Base-by-base conservation (phyloP, 2,888 invertebrate species). In the Eilema depressum region DNA sequence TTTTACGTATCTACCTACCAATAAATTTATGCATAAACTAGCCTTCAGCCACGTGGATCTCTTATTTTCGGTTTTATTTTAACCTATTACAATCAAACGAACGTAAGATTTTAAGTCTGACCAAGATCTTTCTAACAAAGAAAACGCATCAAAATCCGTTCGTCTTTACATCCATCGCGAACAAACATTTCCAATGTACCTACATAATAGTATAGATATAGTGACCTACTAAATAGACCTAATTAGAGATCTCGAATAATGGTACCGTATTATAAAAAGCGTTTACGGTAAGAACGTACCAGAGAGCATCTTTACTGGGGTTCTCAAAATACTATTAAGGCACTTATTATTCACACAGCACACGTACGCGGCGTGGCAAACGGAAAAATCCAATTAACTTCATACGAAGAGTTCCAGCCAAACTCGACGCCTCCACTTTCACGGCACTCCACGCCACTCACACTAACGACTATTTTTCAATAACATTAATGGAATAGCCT, bases 321-420 rank as follows among this genome's bases (percentile, higher is more conserved):
- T 82, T 82, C 77, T 86, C 85, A 83, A 86, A 91, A 90, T 89
- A 92, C 89, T 91, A 88, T 89, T 88, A 89, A 84, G 86, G 85
- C 85, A 88, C 91, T 92, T 90, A 91, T 92, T 92, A 93, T 92
- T 91, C 92, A 92, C 87, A 86, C 90, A 84, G 88, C 87, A 87
- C 91, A 91, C 93, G 91, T 91, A 85, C 88, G 83, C 85, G 82
- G 82, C 90, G 89, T 85, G 90, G 90, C 90, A 92, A 92, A 93
- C 91, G 93, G 93, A 93, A 93, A 93, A 94, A 94, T 93, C 93
- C 93, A 94, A 94, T 94, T 93, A 93, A 93, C 90, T 93, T 86
- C 92, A 91, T 91, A 89, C 90, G 92, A 90, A 89, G 89, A 89
- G 91, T 88, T 87, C 88, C 87, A 86, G 80, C 85, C 83, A 81